phyloP scores from a whole-genome alignment of 2,888 invertebrate genomes.

The Stenurella melanura region DNA sequence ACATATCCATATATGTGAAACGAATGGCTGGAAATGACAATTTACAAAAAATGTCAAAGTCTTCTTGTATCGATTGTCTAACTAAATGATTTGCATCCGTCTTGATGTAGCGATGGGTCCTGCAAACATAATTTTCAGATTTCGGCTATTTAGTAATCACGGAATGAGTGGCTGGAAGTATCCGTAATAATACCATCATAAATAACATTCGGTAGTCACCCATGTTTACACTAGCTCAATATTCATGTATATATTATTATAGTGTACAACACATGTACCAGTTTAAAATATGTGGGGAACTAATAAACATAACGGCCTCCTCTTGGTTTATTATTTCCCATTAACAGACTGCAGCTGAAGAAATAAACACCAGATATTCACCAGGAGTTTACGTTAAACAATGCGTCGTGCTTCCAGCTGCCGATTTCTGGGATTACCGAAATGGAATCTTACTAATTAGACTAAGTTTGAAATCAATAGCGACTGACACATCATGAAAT shows the following conservation, averaged over 20 bases:
- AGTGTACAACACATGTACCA: slow-evolving; percentile 49
- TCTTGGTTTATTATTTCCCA: slow-evolving; percentile 60
- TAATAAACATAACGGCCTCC: slow-evolving; percentile 60
- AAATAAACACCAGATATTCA: slow-evolving; percentile 53
- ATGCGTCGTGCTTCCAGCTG: slow-evolving; percentile 47
- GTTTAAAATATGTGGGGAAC: slow-evolving; percentile 56
- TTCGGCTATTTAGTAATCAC: too few relatives aligned
- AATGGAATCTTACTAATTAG: not conserved
- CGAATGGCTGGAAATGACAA: too few relatives aligned
- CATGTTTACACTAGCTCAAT: slow-evolving; percentile 11
- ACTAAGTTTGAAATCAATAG: not conserved
- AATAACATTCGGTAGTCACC: slow-evolving; percentile 4
- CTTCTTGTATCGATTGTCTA: too few relatives aligned
- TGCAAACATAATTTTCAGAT: too few relatives aligned
- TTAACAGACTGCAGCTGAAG: slow-evolving; percentile 59
- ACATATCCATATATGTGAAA: too few relatives aligned
- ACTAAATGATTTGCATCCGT: too few relatives aligned
- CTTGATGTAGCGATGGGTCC: too few relatives aligned
- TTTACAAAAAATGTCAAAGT: too few relatives aligned
- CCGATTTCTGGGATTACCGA: slow-evolving; percentile 10
- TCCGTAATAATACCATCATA: not conserved
- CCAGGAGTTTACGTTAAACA: slow-evolving; percentile 47
- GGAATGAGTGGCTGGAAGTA: not conserved
- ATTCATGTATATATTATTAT: slow-evolving; percentile 2
- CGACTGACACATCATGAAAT: not conserved